Evolutionary conservation across 2,113 vertebrate species (phyloP).

Genomic region (Amphilophus citrinellus): DNA sequence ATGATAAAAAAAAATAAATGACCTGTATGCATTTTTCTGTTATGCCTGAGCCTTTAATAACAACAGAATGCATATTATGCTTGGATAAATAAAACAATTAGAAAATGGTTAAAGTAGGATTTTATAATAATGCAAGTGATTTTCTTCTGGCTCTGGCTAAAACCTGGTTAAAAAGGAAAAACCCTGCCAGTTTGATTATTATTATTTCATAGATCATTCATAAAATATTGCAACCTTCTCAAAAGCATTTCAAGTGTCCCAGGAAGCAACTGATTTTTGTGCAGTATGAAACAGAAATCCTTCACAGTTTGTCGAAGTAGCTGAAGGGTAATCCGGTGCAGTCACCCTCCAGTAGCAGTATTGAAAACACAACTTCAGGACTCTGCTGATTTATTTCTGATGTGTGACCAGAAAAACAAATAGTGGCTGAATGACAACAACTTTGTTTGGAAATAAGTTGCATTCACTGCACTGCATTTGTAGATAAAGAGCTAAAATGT

Average conservation of each 20-base stretch:
- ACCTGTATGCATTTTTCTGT: background rate
- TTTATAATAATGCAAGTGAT: background rate
- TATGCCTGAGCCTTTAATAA: background rate
- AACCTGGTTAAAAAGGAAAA: background rate
- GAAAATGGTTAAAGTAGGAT: background rate
- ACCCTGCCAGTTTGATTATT: background rate
- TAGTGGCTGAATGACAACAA: background rate
- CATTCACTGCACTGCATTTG: background rate
- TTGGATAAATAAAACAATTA: background rate
- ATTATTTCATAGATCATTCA: too few species aligned
- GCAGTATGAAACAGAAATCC: background rate
- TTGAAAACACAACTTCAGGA: background rate
- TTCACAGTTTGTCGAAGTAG: background rate
- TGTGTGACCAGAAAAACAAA: background rate
- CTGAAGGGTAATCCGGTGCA: background rate
- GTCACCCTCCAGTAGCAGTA: background rate
- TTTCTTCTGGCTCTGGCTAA: background rate
- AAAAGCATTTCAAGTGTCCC: too few species aligned
- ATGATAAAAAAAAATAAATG: background rate
- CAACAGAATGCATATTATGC: background rate
- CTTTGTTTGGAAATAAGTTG: background rate
- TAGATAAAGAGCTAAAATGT: slow-evolving; percentile 10
- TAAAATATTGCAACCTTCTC: too few species aligned
- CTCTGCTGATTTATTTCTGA: background rate
- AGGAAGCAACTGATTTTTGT: background rate